Evolutionary conservation across 2,888 invertebrate genomes (phyloP), one percentile per base, ranked within the genome.

Genomic region (Fragum whitleyi): DNA sequence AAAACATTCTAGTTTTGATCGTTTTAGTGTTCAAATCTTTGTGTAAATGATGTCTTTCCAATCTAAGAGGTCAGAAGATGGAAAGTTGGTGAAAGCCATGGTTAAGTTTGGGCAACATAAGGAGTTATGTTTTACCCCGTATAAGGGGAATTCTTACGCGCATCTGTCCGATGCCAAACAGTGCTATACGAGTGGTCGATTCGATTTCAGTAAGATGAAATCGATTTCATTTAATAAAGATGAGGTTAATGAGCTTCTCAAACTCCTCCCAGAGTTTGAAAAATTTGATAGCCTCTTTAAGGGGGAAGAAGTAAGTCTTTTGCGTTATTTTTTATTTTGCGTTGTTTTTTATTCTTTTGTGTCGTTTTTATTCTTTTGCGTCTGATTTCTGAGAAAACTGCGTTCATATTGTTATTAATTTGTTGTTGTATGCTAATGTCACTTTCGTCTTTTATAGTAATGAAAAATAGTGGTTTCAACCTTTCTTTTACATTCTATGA

Each of bases 161-260:
- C 57, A 57, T 57, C 21, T 57, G 11, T 57, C 57, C 9, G 57
- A 57, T 57, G 57, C 23, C 11, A 57, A 57, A 57, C 23, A 23
- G 57, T 57, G 57, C n/a, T 57, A 19, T 57, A n/a, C 26, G 23
- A 21, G 26, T 26, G 57, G 57, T 57, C 57, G 57, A n/a, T 57
- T 57, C 26, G n/a, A n/a, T n/a, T n/a, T n/a, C n/a, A n/a, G n/a
- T n/a, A n/a, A n/a, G n/a, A n/a, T n/a, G 53, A 53, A 6, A 39
- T 53, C 53, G 6, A 53, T 53, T 53, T 53, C 53, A 19, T 11
- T 53, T 21, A 11, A 19, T 53, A n/a, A 6, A 11, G 53, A 11
- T 16, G 9, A 11, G 5, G n/a, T 53, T 53, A 11, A 6, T 53
- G n/a, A 11, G 53, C 53, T 53, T 16, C 53, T 6, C 21, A n/a